These are phyloP conservation scores for Sminthopsis crassicaudata DNA, from an alignment of 2,113 vertebrate species.

Conservation along the genomic window DNA sequence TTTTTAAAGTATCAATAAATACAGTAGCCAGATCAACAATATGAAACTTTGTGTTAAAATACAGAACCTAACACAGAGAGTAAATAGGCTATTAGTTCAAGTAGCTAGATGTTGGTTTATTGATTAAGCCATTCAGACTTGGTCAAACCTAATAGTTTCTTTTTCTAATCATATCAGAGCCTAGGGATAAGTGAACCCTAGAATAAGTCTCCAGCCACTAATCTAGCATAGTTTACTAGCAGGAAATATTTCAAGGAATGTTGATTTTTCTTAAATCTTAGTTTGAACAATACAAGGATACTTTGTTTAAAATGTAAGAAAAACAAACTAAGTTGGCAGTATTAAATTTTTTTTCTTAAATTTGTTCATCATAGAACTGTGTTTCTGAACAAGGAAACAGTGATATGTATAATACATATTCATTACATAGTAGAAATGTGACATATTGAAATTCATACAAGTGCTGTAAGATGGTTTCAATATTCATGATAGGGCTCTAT, in stretches of 20 bases:
- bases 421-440: neutral
- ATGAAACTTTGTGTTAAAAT: neutral
- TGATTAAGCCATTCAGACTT: neutral
- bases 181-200: neutral
- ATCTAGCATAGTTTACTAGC: neutral
- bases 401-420: neutral
- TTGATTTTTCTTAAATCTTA: neutral
- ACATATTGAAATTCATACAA: neutral
- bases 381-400: neutral
- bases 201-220: neutral
- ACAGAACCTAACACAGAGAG: neutral
- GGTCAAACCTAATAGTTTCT: constrained; percentile 1
- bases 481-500: neutral
- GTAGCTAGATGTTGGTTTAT: neutral
- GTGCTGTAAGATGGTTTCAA: neutral
- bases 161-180: neutral
- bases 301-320: neutral
- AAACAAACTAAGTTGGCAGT: neutral
- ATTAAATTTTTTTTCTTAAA: neutral
- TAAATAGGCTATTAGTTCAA: neutral
- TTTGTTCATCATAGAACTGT: neutral
- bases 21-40: neutral
- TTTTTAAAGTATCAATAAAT: neutral
- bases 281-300: neutral
- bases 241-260: neutral